Percentiles rank a stretch among this genome's conserved stretches.
Conservation (phyloP, 2,888 invertebrate species). For the Baronia brevicornis region DNA sequence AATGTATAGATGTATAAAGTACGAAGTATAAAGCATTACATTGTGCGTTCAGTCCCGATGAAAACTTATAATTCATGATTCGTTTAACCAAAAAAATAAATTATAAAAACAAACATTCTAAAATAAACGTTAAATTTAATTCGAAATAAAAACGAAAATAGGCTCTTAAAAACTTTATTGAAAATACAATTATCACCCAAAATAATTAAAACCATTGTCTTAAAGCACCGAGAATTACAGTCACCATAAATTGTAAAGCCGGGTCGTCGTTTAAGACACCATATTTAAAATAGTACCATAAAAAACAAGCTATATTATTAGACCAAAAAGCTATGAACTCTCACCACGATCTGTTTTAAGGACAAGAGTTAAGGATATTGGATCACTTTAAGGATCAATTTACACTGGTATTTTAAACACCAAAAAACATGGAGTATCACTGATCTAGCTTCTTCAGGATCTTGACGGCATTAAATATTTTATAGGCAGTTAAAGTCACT, state of each 20-base stretch:
- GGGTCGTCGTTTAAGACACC: constrained; percentile 49
- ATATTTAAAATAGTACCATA: constrained; percentile 69
- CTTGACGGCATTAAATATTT: constrained; percentile 65
- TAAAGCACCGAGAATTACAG: constrained; percentile 56
- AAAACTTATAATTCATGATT: too few relatives aligned
- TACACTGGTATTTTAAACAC: constrained; percentile 31
- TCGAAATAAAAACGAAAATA: constrained; percentile 27
- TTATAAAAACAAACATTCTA: constrained; percentile 11
- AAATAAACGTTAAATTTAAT: constrained; percentile 3
- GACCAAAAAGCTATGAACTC: constrained; percentile 34
- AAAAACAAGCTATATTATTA: constrained; percentile 46
- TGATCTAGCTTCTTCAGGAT: constrained; percentile 50
- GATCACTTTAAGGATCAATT: constrained; percentile 25
- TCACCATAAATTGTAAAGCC: constrained; percentile 55
- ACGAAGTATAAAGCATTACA: too few relatives aligned
- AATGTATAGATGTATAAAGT: too few relatives aligned
- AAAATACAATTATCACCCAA: constrained; percentile 57
- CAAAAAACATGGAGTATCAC: constrained; percentile 52
- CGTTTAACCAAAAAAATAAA: constrained; percentile 11
- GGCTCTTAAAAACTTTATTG: constrained; percentile 47
- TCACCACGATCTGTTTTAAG: constrained; percentile 3
- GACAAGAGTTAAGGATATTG: constrained; percentile 3
- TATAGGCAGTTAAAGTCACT: constrained; percentile 64
- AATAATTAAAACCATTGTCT: constrained; percentile 73
- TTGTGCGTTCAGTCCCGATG: too few relatives aligned